Evolutionary conservation across 2,888 invertebrate genomes (phyloP), one percentile per base, ranked within the genome.

Genomic region (Miltochrista miniata): DNA sequence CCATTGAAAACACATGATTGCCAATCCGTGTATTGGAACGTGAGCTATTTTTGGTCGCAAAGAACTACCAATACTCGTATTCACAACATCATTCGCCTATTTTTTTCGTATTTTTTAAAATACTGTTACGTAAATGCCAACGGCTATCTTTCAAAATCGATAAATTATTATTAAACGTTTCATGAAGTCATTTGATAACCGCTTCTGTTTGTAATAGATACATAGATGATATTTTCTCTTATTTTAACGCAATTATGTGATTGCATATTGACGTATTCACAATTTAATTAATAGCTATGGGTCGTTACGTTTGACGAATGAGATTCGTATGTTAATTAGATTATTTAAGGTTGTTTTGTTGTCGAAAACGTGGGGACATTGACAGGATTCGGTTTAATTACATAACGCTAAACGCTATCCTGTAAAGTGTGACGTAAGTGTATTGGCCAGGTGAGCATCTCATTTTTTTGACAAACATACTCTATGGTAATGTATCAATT

Each of bases 1-100:
- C 82, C 81, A 68, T 75, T 45, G 54, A 65, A 71, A 85, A 85
- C 87, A 88, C 83, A 87, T 88, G 87, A 90, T 87, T 79, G 65
- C 56, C 64, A 66, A 72, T 65, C 51, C 55, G 69, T 63, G 62
- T 65, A 69, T 59, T 57, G 49, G 57, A 70, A 70, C 68, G 74
- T 73, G 68, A 75, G 76, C 76, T 83, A 81, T 82, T 82, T 72
- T 75, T 45, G 62, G 48, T 62, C 18, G 18, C 18, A 24, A 2
- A 4, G 18, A 24, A 24, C 18, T 24, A 5, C 18, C 18, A 24
- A 5, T 24, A 24, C 18, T 24, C 18, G 5, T 24, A 24, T 24
- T 24, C 5, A 4, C 2, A 24, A 4, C 5, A 24, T 24, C 2
- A 24, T 4, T 24, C 2, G 3, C 18, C 18, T 4, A 24, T 24